phyloP scores from a whole-genome alignment of 2,888 invertebrate genomes.

The Unio pictorum region DNA sequence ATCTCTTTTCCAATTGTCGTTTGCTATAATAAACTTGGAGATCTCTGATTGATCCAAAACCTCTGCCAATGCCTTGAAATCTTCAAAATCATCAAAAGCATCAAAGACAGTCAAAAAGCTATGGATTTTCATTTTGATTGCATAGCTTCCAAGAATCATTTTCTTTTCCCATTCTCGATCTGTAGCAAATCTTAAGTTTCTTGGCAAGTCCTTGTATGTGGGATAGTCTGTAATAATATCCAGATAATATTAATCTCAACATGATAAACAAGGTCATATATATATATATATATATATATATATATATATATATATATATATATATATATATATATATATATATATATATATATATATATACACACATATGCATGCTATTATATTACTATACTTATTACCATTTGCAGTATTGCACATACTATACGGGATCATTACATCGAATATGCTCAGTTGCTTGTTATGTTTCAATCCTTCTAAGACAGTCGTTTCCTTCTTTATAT shows the following conservation, averaged over 20 bases:
- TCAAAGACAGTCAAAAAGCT: constrained; percentile 22
- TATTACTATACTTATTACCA: too few relatives aligned
- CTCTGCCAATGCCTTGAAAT: constrained; percentile 8
- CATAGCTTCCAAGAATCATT: constrained; percentile 16
- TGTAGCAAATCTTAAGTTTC: constrained; percentile 22
- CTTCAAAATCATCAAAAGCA: constrained; percentile 31
- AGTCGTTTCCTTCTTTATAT: too few relatives aligned
- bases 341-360: too few relatives aligned
- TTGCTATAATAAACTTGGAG: constrained; percentile 4
- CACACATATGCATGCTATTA: too few relatives aligned
- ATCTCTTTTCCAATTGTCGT: constrained; percentile 28
- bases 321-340: neutral
- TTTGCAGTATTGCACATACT: too few relatives aligned
- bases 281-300: too few relatives aligned
- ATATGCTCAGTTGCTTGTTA: too few relatives aligned
- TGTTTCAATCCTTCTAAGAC: too few relatives aligned
- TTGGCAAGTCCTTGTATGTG: constrained; percentile 22
- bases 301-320: constrained; percentile 17
- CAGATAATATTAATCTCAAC: too few relatives aligned
- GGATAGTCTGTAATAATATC: constrained; percentile 13
- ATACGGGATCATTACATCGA: too few relatives aligned
- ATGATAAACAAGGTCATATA: too few relatives aligned
- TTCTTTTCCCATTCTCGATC: constrained; percentile 32
- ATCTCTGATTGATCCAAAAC: constrained; percentile 6
- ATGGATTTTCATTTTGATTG: constrained; percentile 28